Conservation (phyloP, 1,140 invertebrate species). For the Pseudomyrmex sp. region DNA sequence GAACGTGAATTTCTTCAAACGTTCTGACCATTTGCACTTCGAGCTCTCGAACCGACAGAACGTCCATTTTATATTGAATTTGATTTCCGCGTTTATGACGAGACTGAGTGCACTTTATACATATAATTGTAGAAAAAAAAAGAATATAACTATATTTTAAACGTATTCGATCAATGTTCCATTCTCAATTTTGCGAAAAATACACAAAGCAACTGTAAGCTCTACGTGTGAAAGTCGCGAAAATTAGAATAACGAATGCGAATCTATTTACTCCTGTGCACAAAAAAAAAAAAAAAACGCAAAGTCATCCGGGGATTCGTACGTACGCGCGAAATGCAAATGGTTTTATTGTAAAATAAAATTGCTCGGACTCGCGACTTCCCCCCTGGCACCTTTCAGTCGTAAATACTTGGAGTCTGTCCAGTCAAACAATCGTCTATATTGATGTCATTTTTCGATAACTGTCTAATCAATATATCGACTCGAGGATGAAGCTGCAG, state of each 20-base stretch:
- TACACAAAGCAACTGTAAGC: background rate
- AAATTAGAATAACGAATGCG: background rate
- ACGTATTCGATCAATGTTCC: background rate
- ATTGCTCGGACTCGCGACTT: conserved; percentile 29
- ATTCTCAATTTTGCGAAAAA: background rate
- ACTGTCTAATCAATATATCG: conserved; percentile 84
- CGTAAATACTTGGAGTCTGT: conserved; percentile 82
- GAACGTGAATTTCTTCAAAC: conserved; percentile 3
- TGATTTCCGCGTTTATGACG: background rate
- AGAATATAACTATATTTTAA: no score
- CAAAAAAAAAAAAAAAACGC: no score
- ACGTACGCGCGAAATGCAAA: conserved; percentile 15
- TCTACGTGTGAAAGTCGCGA: background rate
- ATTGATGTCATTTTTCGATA: conserved; percentile 84
- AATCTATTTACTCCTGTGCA: background rate
- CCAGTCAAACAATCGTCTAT: conserved; percentile 84
- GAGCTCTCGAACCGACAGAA: background rate
- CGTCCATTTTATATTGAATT: background rate
- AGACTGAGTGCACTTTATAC: background rate
- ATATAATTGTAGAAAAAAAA: background rate
- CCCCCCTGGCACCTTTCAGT: conserved; percentile 77
- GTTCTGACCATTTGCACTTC: conserved; percentile 33
- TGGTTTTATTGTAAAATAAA: background rate
- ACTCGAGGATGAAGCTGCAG: conserved; percentile 79
- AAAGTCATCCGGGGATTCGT: background rate